Conservation (phyloP, 35 echinoderm and acorn worm genomes). For the Hemicentrotus pulcherrimus region DNA sequence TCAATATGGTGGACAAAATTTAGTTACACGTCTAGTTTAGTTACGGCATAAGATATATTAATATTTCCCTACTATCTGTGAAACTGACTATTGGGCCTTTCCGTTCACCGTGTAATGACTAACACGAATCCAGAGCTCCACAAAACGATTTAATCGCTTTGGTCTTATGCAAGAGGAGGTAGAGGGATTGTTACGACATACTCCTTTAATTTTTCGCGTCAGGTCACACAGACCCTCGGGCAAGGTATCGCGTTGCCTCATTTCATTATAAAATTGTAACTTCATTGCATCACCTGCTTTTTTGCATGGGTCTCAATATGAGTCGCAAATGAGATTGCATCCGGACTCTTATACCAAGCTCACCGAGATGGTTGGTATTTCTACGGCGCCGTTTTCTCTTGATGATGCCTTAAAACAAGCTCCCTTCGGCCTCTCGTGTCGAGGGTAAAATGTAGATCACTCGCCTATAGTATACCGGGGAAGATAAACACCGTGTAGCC, state of each 20-base stretch:
- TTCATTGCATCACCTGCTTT: slow-evolving; percentile 25
- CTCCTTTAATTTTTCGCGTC: slow-evolving; percentile 14
- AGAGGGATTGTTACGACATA: background rate
- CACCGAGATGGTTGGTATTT: no score
- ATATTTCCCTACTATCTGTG: background rate
- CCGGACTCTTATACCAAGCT: background rate
- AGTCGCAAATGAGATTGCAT: slow-evolving; percentile 18
- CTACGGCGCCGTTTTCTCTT: no score
- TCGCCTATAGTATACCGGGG: background rate
- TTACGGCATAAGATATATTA: no score
- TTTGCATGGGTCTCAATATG: background rate
- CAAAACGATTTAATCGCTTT: background rate
- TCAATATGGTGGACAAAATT: no score
- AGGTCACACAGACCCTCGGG: background rate
- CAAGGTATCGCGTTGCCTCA: slow-evolving; percentile 25
- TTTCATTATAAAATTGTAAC: slow-evolving; percentile 37
- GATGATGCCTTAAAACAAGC: background rate
- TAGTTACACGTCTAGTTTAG: no score
- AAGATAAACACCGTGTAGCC: background rate
- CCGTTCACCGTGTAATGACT: background rate
- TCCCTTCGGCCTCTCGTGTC: background rate
- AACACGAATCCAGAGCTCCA: background rate
- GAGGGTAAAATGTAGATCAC: background rate
- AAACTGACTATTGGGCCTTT: background rate
- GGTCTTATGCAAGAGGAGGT: background rate